Evolutionary conservation across 2,888 invertebrate genomes (phyloP).

Genomic region (Sarcophaga variegata): DNA sequence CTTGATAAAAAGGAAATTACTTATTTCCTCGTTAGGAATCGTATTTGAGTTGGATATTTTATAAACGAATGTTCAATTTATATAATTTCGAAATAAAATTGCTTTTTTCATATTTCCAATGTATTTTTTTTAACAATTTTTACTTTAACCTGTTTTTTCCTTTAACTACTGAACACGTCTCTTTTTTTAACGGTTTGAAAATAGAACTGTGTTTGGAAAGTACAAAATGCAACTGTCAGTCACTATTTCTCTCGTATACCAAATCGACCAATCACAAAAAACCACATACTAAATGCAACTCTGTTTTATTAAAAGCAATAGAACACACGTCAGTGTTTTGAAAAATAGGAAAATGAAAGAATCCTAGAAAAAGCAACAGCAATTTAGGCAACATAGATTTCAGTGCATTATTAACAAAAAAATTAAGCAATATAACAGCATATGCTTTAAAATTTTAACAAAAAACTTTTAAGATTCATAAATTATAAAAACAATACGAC

Average conservation of each 20-base stretch:
- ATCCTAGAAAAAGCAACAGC: conserved; percentile 23
- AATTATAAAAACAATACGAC: conserved; percentile 22
- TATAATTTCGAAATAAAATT: no score
- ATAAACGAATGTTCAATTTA: no score
- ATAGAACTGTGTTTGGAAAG: neutral
- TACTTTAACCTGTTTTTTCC: neutral
- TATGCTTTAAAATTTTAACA: conserved; percentile 20
- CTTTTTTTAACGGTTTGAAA: conserved; percentile 4
- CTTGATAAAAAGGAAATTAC: no score
- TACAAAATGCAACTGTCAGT: neutral
- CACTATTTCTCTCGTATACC: neutral
- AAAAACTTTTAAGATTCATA: conserved; percentile 2
- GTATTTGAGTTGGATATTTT: no score
- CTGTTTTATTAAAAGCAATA: conserved; percentile 42
- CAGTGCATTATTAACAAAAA: conserved; percentile 50
- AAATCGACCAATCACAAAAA: conserved; percentile 66
- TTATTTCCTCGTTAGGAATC: no score
- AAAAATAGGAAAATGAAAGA: conserved; percentile 47
- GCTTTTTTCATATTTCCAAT: no score
- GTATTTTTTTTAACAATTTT: neutral
- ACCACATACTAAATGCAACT: conserved; percentile 70
- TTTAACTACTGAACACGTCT: conserved; percentile 29
- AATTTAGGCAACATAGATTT: conserved; percentile 28
- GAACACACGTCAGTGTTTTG: conserved; percentile 65
- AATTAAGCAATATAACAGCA: conserved; percentile 20